A percentile compares a stretch with the other conserved stretches of the same genome.
phyloP scores from a whole-genome alignment of 2,888 invertebrate genomes.

The Coenonympha glycerion region DNA sequence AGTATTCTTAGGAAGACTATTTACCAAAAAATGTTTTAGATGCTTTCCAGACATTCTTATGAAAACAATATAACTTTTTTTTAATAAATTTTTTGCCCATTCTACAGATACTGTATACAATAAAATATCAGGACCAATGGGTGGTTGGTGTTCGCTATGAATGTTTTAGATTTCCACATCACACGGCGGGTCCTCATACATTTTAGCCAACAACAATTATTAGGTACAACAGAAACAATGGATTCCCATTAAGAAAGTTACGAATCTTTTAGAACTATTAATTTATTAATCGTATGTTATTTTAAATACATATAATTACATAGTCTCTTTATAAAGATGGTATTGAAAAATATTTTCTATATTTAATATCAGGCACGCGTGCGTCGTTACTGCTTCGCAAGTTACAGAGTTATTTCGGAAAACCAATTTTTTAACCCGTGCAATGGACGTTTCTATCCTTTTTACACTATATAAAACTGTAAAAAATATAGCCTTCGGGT shows the following conservation, averaged over 20 bases:
- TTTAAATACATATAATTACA: slow-evolving; percentile 27
- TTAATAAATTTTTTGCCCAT: slow-evolving; percentile 10
- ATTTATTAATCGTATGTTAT: slow-evolving; percentile 20
- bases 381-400: slow-evolving; percentile 48
- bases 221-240: slow-evolving; percentile 23
- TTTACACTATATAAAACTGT: slow-evolving; percentile 63
- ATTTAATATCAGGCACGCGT: slow-evolving; percentile 66
- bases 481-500: slow-evolving; percentile 69
- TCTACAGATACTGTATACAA: no score
- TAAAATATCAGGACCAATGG: slow-evolving; percentile 6
- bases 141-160: slow-evolving; percentile 17
- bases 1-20: slow-evolving; percentile 23
- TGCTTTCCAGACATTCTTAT: neutral
- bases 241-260: slow-evolving; percentile 21
- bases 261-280: slow-evolving; percentile 24
- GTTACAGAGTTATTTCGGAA: slow-evolving; percentile 44
- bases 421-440: slow-evolving; percentile 46
- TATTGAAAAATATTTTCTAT: slow-evolving; percentile 61
- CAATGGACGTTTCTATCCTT: slow-evolving; percentile 57
- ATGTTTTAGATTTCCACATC: slow-evolving; percentile 5
- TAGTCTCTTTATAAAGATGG: slow-evolving; percentile 41
- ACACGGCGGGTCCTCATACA: slow-evolving; percentile 8
- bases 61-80: slow-evolving; percentile 1
- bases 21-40: slow-evolving; percentile 15
- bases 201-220: slow-evolving; percentile 22